These are phyloP conservation scores for Phasianus colchicus DNA, from an alignment of 2,113 vertebrate species.

Conservation along the genomic window DNA sequence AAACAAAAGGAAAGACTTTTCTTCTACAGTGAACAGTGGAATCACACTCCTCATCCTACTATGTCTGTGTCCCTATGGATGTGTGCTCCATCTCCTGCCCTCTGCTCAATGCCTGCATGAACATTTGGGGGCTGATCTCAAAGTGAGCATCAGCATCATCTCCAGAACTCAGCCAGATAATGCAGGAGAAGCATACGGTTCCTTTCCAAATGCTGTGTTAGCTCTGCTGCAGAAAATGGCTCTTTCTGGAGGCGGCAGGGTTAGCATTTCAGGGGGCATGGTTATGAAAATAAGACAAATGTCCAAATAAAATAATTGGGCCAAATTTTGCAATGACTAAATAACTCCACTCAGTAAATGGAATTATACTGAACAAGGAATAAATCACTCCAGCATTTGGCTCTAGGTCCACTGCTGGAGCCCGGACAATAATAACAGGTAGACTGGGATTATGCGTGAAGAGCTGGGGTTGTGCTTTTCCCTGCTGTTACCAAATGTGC, in stretches of 20 bases:
- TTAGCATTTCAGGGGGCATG: neutral
- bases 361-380: neutral
- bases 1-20: neutral
- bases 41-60: neutral
- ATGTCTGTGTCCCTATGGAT: neutral
- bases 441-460: neutral
- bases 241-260: neutral
- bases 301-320: neutral
- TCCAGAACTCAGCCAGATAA: slow-evolving; percentile 39
- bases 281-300: neutral
- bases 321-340: slow-evolving; percentile 1
- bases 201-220: slow-evolving; percentile 21
- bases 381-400: slow-evolving; percentile 29
- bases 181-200: neutral
- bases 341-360: slow-evolving; percentile 10
- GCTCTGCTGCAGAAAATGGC: slow-evolving; percentile 18
- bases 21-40: neutral
- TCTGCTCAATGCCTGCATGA: neutral
- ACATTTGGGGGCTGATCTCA: neutral
- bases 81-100: neutral
- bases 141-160: slow-evolving; percentile 27
- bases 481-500: slow-evolving; percentile 31
- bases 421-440: slow-evolving; percentile 18
- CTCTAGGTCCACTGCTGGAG: neutral
- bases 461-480: neutral